Percentiles rank a stretch among this genome's conserved stretches.
Conservation (phyloP, 23 tunicate species). For the Diplosoma virens region DNA sequence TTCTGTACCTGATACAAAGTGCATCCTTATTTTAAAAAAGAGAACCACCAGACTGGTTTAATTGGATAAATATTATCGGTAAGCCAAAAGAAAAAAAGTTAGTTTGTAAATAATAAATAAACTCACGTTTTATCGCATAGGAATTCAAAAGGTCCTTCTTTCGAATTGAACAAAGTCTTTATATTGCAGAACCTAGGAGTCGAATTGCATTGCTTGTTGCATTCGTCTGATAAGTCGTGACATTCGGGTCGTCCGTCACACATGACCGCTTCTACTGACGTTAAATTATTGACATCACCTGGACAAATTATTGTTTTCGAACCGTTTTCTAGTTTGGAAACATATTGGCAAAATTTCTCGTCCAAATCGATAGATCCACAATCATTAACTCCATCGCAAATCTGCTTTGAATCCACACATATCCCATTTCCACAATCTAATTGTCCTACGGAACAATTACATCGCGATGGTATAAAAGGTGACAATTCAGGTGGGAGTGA, state of each 20-base stretch:
- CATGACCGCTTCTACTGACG: constrained; percentile 31
- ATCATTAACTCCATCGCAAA: constrained; percentile 54
- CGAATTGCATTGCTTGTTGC: constrained; percentile 40
- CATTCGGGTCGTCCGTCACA: constrained; percentile 73
- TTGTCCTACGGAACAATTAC: constrained; percentile 43
- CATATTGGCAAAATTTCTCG: constrained; percentile 35
- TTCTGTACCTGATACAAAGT: too few species aligned
- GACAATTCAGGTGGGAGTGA: too few species aligned
- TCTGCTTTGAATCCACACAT: constrained; percentile 17
- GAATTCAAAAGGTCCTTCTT: constrained; percentile 39
- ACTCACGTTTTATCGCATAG: constrained; percentile 51
- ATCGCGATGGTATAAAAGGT: neutral
- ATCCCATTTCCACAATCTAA: constrained; percentile 48
- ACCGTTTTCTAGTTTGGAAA: neutral
- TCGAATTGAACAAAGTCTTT: constrained; percentile 7
- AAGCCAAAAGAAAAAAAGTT: too few species aligned
- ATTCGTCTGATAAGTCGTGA: constrained; percentile 59
- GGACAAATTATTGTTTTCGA: constrained; percentile 42
- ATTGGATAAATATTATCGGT: too few species aligned
- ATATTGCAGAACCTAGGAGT: constrained; percentile 45
- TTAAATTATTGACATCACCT: constrained; percentile 52
- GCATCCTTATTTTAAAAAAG: too few species aligned
- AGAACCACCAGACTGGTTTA: too few species aligned
- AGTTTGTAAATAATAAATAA: too few species aligned
- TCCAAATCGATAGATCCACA: constrained; percentile 36